Evolutionary conservation across 2,888 invertebrate species (phyloP).

Genomic region (Deroplatys truncata): DNA sequence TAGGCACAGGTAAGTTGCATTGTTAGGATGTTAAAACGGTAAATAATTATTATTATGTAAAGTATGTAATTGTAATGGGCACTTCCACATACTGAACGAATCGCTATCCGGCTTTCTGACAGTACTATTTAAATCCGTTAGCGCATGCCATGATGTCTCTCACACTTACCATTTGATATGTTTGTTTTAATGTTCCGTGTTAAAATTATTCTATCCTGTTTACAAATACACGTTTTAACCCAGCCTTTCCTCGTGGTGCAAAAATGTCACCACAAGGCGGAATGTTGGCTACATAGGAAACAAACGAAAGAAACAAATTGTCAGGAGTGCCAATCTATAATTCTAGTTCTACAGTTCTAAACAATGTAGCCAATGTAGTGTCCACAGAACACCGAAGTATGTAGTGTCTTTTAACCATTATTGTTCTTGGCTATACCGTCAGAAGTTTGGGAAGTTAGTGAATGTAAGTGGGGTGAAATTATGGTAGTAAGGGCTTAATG

Average conservation of each 20-base stretch:
- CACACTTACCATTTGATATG: background rate
- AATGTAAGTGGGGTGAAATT: too few species aligned
- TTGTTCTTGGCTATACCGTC: too few species aligned
- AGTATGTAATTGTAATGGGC: too few species aligned
- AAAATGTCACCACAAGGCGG: background rate
- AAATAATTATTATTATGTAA: background rate
- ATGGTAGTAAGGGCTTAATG: too few species aligned
- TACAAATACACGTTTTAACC: background rate
- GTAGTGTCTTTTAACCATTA: too few species aligned
- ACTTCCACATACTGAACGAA: too few species aligned
- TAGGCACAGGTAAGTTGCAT: background rate
- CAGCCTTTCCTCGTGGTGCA: background rate
- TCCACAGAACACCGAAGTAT: too few species aligned
- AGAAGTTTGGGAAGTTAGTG: too few species aligned
- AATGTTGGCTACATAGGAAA: background rate
- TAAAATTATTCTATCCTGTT: background rate
- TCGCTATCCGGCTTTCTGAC: background rate
- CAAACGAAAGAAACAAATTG: background rate
- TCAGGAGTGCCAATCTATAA: background rate
- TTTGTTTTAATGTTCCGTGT: background rate
- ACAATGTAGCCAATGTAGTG: too few species aligned
- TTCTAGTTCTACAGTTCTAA: too few species aligned
- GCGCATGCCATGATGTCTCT: background rate
- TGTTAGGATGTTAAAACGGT: background rate
- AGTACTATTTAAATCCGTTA: background rate